Evolutionary conservation across 2,113 vertebrate species (phyloP).

Genomic region (Ailuropoda melanoleuca): DNA sequence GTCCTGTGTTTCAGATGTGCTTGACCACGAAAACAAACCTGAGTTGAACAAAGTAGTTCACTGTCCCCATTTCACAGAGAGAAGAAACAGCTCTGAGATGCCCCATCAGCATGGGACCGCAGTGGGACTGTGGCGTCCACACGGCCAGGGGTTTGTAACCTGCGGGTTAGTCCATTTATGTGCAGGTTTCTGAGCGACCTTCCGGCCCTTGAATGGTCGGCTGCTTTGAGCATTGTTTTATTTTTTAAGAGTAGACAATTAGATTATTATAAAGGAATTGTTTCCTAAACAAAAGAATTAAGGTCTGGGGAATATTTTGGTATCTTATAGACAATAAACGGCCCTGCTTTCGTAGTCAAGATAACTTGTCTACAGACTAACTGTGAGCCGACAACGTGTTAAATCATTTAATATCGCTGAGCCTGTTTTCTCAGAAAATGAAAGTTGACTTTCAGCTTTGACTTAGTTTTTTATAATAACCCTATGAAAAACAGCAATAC

Average conservation of each 20-base stretch:
- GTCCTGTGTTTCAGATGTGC: neutral
- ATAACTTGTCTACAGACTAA: fast-evolving
- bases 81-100: neutral
- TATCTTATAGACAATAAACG: fast-evolving
- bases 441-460: neutral
- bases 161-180: fast-evolving
- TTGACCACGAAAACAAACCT: neutral
- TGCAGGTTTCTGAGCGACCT: fast-evolving
- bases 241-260: neutral
- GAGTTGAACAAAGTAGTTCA: neutral
- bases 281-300: neutral
- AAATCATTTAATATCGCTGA: fast-evolving
- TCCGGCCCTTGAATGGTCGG: too few species aligned
- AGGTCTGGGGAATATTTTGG: neutral
- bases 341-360: fast-evolving
- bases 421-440: neutral
- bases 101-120: fast-evolving
- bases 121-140: neutral
- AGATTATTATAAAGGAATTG: neutral
- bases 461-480: neutral
- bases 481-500: neutral
- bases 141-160: fast-evolving
- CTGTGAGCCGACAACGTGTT: neutral
- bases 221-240: neutral
- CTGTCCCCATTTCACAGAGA: neutral